Evolutionary conservation across 2,888 invertebrate species (phyloP).

Genomic region (Rhamnusium bicolor): DNA sequence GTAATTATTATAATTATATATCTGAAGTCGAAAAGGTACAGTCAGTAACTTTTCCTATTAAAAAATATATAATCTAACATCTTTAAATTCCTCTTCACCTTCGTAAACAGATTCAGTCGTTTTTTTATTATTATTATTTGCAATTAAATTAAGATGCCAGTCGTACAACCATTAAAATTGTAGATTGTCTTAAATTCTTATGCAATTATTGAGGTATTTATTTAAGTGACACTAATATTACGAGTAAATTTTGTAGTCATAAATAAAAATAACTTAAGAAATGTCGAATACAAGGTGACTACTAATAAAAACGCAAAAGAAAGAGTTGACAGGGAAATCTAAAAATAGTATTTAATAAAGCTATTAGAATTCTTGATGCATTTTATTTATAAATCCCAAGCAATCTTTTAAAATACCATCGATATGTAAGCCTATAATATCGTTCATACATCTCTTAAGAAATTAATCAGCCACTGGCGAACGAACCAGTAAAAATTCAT

Average conservation of each 20-base stretch:
- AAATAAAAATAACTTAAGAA: conserved; percentile 3
- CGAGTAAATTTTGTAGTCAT: conserved; percentile 5
- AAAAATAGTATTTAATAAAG: conserved; percentile 20
- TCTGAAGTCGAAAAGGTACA: no score
- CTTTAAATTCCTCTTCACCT: no score
- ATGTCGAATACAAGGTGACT: background rate
- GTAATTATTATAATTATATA: no score
- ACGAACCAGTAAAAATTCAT: conserved; percentile 13
- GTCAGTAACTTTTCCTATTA: no score
- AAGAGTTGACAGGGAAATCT: background rate
- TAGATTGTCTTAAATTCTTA: background rate
- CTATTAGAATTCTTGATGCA: conserved; percentile 26
- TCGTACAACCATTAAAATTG: background rate
- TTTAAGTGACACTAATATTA: background rate
- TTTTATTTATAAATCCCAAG: conserved; percentile 37
- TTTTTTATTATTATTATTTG: no score
- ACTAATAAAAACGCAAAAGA: background rate
- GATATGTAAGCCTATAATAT: conserved; percentile 44
- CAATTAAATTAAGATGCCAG: no score
- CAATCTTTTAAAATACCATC: conserved; percentile 48
- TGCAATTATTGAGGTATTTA: conserved; percentile 7
- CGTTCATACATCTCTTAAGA: conserved; percentile 37
- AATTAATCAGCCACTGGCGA: conserved; percentile 33
- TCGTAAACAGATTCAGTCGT: no score
- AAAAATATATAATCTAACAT: no score